Conservation (phyloP, 2,113 vertebrate species). For the Tichodroma muraria region DNA sequence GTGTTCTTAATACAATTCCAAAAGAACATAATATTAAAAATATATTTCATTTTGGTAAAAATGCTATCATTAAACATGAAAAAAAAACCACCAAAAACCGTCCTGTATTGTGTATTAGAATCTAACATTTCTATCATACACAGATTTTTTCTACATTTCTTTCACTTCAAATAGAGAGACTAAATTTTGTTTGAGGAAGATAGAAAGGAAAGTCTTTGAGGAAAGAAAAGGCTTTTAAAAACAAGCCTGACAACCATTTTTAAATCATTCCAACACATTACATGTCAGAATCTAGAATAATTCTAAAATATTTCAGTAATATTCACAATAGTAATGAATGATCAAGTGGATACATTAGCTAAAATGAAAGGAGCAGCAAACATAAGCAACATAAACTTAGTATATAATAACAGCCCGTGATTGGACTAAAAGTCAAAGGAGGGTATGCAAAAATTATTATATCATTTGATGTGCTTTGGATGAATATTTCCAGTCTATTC, state of each 20-base stretch:
- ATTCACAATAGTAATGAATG: background rate
- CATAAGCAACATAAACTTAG: background rate
- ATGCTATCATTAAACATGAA: background rate
- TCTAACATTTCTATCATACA: background rate
- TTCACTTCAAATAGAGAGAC: background rate
- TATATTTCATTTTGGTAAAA: background rate
- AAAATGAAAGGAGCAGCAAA: background rate
- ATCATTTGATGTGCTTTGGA: fast-evolving
- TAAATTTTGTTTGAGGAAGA: background rate
- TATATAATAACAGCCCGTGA: background rate
- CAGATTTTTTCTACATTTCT: background rate
- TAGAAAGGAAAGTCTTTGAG: too few relatives aligned
- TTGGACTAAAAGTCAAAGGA: background rate
- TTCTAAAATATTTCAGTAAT: background rate
- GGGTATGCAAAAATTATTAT: background rate
- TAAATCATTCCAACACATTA: background rate
- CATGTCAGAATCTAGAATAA: background rate
- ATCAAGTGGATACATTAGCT: background rate
- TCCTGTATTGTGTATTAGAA: background rate
- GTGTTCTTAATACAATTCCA: background rate
- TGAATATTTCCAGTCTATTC: background rate
- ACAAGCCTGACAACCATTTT: background rate
- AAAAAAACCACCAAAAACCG: background rate
- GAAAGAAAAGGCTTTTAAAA: background rate
- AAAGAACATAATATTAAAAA: background rate